Percentiles rank a stretch among this genome's conserved stretches.
phyloP scores from a whole-genome alignment of 1,140 invertebrate species.

The Battus philenor region DNA sequence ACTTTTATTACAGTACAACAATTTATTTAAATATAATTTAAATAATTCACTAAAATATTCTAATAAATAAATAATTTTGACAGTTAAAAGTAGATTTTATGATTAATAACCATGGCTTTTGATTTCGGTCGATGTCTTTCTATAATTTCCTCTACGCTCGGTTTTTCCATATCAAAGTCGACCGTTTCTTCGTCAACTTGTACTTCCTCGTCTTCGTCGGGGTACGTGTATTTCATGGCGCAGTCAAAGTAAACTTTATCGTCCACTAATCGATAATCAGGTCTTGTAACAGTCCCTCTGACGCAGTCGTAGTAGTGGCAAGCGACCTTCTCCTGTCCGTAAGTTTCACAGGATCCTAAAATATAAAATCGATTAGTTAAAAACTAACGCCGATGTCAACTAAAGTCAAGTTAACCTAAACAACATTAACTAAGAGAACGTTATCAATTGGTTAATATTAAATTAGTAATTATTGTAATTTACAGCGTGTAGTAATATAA shows the following conservation, averaged over 20 bases:
- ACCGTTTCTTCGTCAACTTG: conserved; percentile 18
- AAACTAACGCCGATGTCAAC: not conserved
- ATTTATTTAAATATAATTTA: too few relatives aligned
- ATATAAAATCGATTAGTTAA: conserved; percentile 8
- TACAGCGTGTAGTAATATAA: too few relatives aligned
- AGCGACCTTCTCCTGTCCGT: conserved; percentile 80
- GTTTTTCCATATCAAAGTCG: conserved; percentile 19
- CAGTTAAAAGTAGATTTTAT: conserved; percentile 71
- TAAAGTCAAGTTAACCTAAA: too few relatives aligned
- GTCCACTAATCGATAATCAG: conserved; percentile 60
- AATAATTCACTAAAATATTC: too few relatives aligned
- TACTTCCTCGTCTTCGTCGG: conserved; percentile 29
- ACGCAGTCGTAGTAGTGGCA: conserved; percentile 78
- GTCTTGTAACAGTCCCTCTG: conserved; percentile 55
- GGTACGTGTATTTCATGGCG: conserved; percentile 57
- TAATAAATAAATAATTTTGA: too few relatives aligned
- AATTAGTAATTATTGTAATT: too few relatives aligned
- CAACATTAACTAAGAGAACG: too few relatives aligned
- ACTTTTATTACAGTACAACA: too few relatives aligned
- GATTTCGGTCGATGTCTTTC: conserved; percentile 32
- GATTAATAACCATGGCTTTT: conserved; percentile 68
- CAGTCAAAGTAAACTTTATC: conserved; percentile 66
- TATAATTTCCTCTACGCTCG: conserved; percentile 17
- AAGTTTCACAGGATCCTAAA: conserved; percentile 81
- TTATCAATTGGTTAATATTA: too few relatives aligned